phyloP scores from a whole-genome alignment of 1,140 invertebrate genomes.

The Hylaeus volcanicus region DNA sequence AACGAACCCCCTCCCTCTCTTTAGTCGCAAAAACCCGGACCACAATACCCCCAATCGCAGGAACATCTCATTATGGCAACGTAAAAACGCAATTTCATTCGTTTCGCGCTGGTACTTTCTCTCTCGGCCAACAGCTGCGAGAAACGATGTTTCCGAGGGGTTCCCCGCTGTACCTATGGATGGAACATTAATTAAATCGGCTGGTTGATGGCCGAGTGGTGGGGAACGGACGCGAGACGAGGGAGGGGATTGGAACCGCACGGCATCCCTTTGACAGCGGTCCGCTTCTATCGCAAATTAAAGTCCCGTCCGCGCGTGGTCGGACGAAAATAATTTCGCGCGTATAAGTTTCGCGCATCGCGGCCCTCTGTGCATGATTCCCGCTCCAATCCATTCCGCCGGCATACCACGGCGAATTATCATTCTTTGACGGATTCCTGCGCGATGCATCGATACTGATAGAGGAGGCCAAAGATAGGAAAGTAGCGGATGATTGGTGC shows the following conservation, averaged over 20 bases:
- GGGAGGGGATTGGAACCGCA: slow-evolving; percentile 14
- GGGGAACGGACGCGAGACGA: neutral
- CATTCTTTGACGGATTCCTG: slow-evolving; percentile 31
- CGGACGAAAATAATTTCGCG: slow-evolving; percentile 60
- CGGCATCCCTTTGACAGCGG: slow-evolving; percentile 64
- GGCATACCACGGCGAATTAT: slow-evolving; percentile 45
- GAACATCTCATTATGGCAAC: slow-evolving; percentile 29
- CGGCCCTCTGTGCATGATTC: slow-evolving; percentile 20
- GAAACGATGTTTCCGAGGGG: slow-evolving; percentile 41
- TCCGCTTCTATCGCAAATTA: slow-evolving; percentile 66
- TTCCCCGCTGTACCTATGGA: slow-evolving; percentile 28
- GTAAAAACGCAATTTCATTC: slow-evolving; percentile 50
- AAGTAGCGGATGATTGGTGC: too few relatives aligned
- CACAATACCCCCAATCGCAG: neutral
- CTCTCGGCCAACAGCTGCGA: slow-evolving; percentile 23
- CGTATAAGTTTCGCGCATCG: slow-evolving; percentile 37
- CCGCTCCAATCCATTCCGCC: slow-evolving; percentile 38
- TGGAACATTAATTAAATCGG: slow-evolving; percentile 69
- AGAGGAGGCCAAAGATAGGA: too few relatives aligned
- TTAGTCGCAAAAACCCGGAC: neutral
- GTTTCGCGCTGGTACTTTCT: slow-evolving; percentile 3
- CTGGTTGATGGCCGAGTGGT: slow-evolving; percentile 40
- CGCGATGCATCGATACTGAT: neutral
- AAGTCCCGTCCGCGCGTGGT: slow-evolving; percentile 52
- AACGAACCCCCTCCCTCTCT: too few relatives aligned